These are phyloP conservation scores for Xyliphius kryptos DNA, from an alignment of 2,113 vertebrate genomes.

Conservation along the genomic window DNA sequence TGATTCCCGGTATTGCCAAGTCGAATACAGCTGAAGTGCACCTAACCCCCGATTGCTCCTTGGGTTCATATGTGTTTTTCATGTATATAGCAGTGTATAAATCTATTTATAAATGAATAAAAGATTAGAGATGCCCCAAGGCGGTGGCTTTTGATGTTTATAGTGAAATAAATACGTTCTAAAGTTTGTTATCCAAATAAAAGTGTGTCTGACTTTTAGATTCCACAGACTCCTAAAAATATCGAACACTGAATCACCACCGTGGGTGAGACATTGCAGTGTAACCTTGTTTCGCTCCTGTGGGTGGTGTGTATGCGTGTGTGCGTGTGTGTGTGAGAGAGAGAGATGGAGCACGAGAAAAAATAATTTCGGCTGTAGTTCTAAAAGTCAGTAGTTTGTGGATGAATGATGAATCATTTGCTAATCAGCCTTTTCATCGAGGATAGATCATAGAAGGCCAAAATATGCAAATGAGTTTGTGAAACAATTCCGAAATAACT, in stretches of 20 bases:
- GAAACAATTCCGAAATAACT: neutral
- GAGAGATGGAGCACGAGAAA: neutral
- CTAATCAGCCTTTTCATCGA: conserved; percentile 13
- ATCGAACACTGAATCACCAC: neutral
- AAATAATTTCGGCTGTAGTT: neutral
- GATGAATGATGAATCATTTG: conserved; percentile 14
- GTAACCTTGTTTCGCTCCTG: neutral
- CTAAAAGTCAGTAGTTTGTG: conserved; percentile 3
- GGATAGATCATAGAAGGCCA: conserved; percentile 10
- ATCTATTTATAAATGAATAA: neutral
- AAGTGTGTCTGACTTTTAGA: neutral
- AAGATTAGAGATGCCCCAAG: no score
- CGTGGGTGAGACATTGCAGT: neutral
- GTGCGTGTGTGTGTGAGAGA: no score
- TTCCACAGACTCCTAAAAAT: neutral
- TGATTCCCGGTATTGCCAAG: no score
- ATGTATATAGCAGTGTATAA: no score
- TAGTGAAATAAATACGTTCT: neutral
- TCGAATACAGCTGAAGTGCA: no score
- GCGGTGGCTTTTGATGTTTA: neutral
- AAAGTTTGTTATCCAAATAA: neutral
- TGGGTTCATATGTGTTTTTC: no score
- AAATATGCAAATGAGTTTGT: conserved; percentile 6
- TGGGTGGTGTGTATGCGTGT: no score
- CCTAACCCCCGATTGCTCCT: no score